Evolutionary conservation across 2,888 invertebrate species (phyloP).

Genomic region (Nasonia oneida): DNA sequence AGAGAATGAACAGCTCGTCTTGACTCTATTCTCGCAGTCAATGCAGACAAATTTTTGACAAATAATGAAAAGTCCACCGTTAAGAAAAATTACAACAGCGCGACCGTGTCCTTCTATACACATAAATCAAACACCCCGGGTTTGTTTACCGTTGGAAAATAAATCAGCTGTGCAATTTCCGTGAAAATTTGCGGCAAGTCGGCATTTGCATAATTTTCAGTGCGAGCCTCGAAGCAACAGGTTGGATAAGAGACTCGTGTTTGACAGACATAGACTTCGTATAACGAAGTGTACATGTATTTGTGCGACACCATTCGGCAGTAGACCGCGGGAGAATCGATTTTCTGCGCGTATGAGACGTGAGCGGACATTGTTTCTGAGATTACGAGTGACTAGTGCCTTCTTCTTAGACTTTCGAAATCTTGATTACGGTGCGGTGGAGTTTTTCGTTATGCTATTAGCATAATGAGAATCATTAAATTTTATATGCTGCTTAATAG

Average conservation of each 20-base stretch:
- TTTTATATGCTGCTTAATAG: not conserved
- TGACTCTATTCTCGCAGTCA: too few species aligned
- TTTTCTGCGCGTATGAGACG: not conserved
- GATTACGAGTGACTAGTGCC: not conserved
- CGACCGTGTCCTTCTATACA: not conserved
- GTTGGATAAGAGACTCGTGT: constrained; percentile 20
- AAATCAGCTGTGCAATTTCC: not conserved
- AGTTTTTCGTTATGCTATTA: not conserved
- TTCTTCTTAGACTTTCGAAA: not conserved
- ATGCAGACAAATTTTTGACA: not conserved
- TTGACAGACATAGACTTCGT: not conserved
- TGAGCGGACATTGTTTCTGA: not conserved
- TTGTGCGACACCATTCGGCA: constrained; percentile 26
- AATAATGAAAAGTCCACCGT: constrained; percentile 5
- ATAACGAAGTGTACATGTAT: not conserved
- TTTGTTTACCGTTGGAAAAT: constrained; percentile 16
- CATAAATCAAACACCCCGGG: not conserved
- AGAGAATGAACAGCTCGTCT: not conserved
- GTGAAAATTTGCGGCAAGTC: not conserved
- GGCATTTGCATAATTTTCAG: constrained; percentile 50
- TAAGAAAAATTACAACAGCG: not conserved
- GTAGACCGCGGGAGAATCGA: not conserved
- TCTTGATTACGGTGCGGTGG: not conserved
- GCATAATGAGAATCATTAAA: constrained; percentile 12
- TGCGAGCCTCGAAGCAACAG: constrained; percentile 17